A percentile compares a stretch with the other conserved stretches of the same genome.
Evolutionary conservation across 2,888 invertebrate genomes (phyloP).

Genomic region (Mesochorus sp.): DNA sequence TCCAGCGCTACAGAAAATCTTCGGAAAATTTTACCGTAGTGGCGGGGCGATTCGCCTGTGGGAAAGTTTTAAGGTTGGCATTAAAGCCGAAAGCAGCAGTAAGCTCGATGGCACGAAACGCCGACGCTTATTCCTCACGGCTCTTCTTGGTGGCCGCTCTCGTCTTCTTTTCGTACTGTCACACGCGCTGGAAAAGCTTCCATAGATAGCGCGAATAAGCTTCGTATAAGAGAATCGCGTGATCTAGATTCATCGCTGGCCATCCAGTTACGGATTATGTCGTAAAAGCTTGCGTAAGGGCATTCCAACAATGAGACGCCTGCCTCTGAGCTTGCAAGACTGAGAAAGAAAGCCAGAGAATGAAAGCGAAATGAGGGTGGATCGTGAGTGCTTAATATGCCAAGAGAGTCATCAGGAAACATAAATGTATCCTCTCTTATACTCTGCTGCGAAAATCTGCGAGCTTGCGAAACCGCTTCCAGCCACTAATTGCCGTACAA

Average conservation of each 20-base stretch:
- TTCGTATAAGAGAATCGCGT: conserved; percentile 56
- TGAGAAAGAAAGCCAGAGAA: not conserved
- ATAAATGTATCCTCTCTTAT: conserved; percentile 1
- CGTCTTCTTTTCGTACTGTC: conserved; percentile 37
- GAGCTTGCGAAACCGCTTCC: conserved; percentile 47
- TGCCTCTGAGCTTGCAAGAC: too few species aligned
- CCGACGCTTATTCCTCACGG: conserved; percentile 13
- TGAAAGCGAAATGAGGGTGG: conserved; percentile 39
- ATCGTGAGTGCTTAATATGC: conserved; percentile 36
- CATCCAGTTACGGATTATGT: conserved; percentile 58
- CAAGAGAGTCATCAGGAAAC: not conserved
- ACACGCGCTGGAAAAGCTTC: conserved; percentile 47
- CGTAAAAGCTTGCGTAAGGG: conserved; percentile 51
- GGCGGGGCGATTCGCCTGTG: not conserved
- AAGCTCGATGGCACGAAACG: conserved; percentile 32
- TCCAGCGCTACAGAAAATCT: too few species aligned
- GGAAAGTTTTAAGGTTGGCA: conserved; percentile 1
- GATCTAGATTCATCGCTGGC: conserved; percentile 62
- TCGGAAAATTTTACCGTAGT: conserved; percentile 3
- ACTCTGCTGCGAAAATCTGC: conserved; percentile 33
- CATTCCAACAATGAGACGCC: too few species aligned
- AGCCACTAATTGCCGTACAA: conserved; percentile 55
- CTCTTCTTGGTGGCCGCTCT: conserved; percentile 13
- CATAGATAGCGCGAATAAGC: conserved; percentile 39
- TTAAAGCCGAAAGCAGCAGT: conserved; percentile 56